Percentiles rank a stretch among this genome's conserved stretches.
Evolutionary conservation across 2,113 vertebrate species (phyloP).

Genomic region (Bathybates hornii): DNA sequence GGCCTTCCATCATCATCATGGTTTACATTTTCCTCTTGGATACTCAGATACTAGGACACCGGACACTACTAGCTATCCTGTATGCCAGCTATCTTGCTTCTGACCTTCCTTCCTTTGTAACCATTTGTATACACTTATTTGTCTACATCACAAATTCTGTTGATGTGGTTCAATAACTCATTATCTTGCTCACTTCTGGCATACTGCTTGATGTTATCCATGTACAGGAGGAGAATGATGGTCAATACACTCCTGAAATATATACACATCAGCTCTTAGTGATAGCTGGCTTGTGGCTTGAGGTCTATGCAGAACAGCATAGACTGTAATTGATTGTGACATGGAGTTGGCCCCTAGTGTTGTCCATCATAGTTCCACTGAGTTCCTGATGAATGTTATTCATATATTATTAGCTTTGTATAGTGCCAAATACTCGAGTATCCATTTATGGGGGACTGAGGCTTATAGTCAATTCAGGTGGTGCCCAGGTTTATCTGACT

Average conservation of each 20-base stretch:
- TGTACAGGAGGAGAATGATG: not conserved
- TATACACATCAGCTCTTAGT: not conserved
- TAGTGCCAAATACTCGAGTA: rapidly evolving
- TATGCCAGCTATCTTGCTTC: not conserved
- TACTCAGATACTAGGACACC: not conserved
- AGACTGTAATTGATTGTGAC: not conserved
- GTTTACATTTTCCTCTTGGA: not conserved
- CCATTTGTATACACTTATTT: not conserved
- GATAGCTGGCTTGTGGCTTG: not conserved
- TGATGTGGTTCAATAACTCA: not conserved
- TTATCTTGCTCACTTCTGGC: not conserved
- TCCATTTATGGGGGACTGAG: not conserved
- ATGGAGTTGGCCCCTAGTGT: not conserved
- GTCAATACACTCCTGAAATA: not conserved
- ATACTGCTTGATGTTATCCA: not conserved
- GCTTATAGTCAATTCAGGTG: not conserved
- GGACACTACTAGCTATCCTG: not conserved
- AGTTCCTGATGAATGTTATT: not conserved
- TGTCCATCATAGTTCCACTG: not conserved
- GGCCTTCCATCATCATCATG: not conserved
- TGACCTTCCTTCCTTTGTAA: not conserved
- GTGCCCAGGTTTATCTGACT: not conserved
- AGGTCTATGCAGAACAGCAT: not conserved
- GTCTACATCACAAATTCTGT: not conserved
- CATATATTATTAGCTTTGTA: rapidly evolving